A percentile compares a stretch with the other conserved stretches of the same genome.
Conservation (phyloP, 1,140 invertebrate species). For the Centruroides vittatus region DNA sequence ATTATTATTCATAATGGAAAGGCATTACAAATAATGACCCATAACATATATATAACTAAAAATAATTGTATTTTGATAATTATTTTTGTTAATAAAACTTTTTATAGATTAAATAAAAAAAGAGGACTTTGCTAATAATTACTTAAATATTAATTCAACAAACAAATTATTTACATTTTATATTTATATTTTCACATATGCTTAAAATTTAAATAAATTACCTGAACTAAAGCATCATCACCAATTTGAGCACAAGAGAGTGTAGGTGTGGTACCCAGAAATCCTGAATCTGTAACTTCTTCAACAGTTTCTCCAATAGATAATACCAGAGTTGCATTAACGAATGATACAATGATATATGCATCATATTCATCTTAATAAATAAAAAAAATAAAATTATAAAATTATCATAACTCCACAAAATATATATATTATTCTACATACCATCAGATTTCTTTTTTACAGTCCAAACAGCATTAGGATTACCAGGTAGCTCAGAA, state of each 20-base stretch:
- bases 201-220: conserved; percentile 27
- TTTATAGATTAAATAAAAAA: too few species aligned
- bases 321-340: conserved; percentile 96
- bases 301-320: conserved; percentile 99
- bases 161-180: too few species aligned
- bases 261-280: conserved; percentile 95
- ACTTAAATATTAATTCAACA: too few species aligned
- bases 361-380: conserved; percentile 76
- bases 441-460: conserved; percentile 88
- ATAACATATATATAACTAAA: too few species aligned
- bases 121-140: too few species aligned
- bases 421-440: conserved; percentile 23
- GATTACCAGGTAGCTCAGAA: conserved; percentile 95
- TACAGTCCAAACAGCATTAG: conserved; percentile 99
- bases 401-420: not conserved
- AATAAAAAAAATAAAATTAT: conserved; percentile 1
- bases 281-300: conserved; percentile 99
- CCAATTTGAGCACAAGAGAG: conserved; percentile 91
- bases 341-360: conserved; percentile 99
- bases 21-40: too few species aligned
- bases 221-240: conserved; percentile 94
- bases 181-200: too few species aligned
- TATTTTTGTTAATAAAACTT: too few species aligned
- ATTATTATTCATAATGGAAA: too few species aligned
- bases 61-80: too few species aligned